A percentile compares a stretch with the other conserved stretches of the same genome.
Conservation (phyloP, 1,140 invertebrate species). For the Lethrus apterus region DNA sequence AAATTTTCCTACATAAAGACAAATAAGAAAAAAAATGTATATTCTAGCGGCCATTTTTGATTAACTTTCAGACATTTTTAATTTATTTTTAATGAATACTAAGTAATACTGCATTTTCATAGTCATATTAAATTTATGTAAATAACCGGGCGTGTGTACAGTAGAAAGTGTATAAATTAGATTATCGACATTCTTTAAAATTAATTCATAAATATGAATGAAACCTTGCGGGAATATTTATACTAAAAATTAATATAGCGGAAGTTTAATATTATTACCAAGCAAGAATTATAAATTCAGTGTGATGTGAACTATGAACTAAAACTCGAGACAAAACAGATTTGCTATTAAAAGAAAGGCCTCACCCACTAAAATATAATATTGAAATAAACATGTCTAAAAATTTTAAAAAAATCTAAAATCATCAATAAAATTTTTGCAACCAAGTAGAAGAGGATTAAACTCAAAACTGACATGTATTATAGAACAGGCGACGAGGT, state of each 20-base stretch:
- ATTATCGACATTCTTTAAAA: constrained; percentile 31
- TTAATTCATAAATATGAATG: constrained; percentile 34
- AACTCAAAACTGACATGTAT: too few relatives aligned
- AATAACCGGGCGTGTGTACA: constrained; percentile 11
- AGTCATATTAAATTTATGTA: constrained; percentile 22
- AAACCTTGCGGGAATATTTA: constrained; percentile 19
- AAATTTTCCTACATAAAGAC: too few relatives aligned
- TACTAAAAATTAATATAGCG: constrained; percentile 8
- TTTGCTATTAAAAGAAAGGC: not conserved
- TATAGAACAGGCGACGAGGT: too few relatives aligned
- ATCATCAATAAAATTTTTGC: too few relatives aligned
- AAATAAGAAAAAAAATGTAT: too few relatives aligned
- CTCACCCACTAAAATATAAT: not conserved
- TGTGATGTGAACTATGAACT: not conserved
- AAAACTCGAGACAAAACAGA: not conserved
- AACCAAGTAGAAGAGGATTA: too few relatives aligned
- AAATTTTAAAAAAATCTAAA: too few relatives aligned
- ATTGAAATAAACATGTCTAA: not conserved
- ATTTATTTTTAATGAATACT: constrained; percentile 11
- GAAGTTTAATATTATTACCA: too few relatives aligned
- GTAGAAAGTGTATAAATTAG: constrained; percentile 27
- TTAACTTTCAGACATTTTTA: too few relatives aligned
- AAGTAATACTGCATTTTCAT: constrained; percentile 9
- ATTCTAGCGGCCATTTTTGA: too few relatives aligned
- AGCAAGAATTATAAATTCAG: not conserved